Conservation (phyloP, 2,113 vertebrate genomes). For the Oophaga pumilio region DNA sequence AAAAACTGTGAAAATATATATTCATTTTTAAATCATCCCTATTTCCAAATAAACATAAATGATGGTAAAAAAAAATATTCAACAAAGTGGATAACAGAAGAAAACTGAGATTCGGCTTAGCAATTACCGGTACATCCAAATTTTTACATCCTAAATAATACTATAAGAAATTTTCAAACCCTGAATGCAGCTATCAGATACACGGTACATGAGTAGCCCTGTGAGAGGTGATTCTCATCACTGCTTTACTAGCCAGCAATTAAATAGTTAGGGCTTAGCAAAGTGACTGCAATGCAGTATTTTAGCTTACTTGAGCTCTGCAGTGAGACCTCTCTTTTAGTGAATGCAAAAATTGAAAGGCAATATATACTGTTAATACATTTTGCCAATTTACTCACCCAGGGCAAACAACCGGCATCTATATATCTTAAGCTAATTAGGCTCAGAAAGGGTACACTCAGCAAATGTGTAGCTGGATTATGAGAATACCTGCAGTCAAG, state of each 20-base stretch:
- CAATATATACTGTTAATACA: not conserved
- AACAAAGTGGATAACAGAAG: not conserved
- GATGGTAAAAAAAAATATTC: not conserved
- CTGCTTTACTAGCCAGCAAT: slow-evolving; percentile 37
- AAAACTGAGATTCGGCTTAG: not conserved
- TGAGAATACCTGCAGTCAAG: slow-evolving; percentile 21
- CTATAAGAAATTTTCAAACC: not conserved
- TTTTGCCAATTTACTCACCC: slow-evolving; percentile 15
- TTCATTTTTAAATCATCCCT: not conserved
- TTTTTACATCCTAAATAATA: not conserved
- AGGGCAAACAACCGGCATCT: not conserved
- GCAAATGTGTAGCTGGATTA: not conserved
- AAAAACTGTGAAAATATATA: not conserved
- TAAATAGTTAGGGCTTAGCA: slow-evolving; percentile 34
- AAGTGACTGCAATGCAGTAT: slow-evolving; percentile 55
- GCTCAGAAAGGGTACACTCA: not conserved
- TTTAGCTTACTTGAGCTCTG: slow-evolving; percentile 46
- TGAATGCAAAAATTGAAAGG: slow-evolving; percentile 25
- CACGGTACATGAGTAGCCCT: not conserved
- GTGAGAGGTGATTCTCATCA: not conserved
- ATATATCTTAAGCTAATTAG: slow-evolving; percentile 18
- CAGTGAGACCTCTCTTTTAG: slow-evolving; percentile 39
- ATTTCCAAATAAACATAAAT: not conserved
- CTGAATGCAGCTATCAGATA: not conserved
- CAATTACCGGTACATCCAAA: not conserved